These are phyloP conservation scores for Chelonus formosanus DNA, from an alignment of 2,888 invertebrate genomes.

Conservation along the genomic window DNA sequence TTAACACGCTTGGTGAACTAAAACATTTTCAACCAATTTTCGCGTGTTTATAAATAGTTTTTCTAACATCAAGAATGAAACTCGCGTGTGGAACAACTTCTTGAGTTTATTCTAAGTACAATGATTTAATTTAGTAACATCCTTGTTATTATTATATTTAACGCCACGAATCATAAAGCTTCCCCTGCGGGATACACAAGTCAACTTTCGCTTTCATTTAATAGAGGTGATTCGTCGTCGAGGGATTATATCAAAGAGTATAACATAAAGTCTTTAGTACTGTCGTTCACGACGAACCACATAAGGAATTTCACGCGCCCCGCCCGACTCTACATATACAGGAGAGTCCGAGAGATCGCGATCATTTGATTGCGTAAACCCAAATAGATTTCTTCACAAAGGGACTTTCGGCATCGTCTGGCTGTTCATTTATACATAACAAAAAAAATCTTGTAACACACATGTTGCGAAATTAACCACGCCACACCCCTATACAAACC, in stretches of 20 bases:
- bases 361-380: constrained; percentile 33
- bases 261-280: too few relatives aligned
- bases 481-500: constrained; percentile 1
- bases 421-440: constrained; percentile 1
- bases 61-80: constrained; percentile 3
- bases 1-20: constrained; percentile 9
- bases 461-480: constrained; percentile 4
- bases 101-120: constrained; percentile 2
- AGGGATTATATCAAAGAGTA: constrained; percentile 4
- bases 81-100: constrained; percentile 2
- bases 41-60: constrained; percentile 19
- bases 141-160: constrained; percentile 8
- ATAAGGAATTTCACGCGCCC: constrained; percentile 28
- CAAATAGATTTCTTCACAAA: constrained; percentile 38
- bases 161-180: constrained; percentile 1
- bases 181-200: constrained; percentile 15
- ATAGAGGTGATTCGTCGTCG: background rate
- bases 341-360: constrained; percentile 19
- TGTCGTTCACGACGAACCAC: constrained; percentile 20
- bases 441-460: background rate
- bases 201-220: constrained; percentile 3
- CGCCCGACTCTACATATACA: constrained; percentile 12
- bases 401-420: constrained; percentile 33
- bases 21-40: constrained; percentile 22
- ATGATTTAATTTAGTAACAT: background rate